Base-by-base conservation (phyloP, 2,888 invertebrate genomes). In the Sipha maydis region DNA sequence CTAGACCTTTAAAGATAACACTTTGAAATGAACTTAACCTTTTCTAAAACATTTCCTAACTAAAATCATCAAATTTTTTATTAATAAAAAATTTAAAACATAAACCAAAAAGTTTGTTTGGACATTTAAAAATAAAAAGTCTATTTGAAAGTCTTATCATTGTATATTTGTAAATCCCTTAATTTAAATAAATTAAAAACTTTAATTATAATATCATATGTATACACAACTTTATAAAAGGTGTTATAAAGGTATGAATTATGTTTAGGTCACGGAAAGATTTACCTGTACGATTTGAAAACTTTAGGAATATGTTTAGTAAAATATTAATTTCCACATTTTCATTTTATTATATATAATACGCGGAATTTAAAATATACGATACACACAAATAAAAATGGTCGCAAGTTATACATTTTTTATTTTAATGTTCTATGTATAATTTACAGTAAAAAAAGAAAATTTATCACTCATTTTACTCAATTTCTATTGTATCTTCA, bases 61-160 rank as follows among this genome's bases (percentile, higher is more conserved):
- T 1, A 2, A 31, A 11, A 38, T 38, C 28, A 56, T 61, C 17
- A 21, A 38, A 75, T 83, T 38, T 75, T 34, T 83, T 38, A 56
- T 83, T 38, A 61, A n/a, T 75, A 54, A 56, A 25, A 73, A 73
- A 73, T 19, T n/a, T 75, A n/a, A 56, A 38, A 56, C 19, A 31
- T 83, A 31, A 31, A 17, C 54, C n/a, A 21, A 75, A 83, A 73
- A 56, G 31, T 38, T 73, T 75, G 56, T n/a, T 56, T 75, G 9
- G n/a, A 25, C 48, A 19, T 75, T 21, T 34, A 11, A 75, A 38
- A 38, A 48, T 54, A 73, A 31, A n/a, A 73, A 73, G 9, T 34
- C 0, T 34, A 34, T 73, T 73, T 25, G 9, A 28, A 25, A 69
- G n/a, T 69, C 8, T 8, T 69, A 69, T 69, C 69, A 28, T 28